These are phyloP conservation scores for Otolemur garnettii DNA, from an alignment of 2,113 vertebrate species.

Conservation along the genomic window DNA sequence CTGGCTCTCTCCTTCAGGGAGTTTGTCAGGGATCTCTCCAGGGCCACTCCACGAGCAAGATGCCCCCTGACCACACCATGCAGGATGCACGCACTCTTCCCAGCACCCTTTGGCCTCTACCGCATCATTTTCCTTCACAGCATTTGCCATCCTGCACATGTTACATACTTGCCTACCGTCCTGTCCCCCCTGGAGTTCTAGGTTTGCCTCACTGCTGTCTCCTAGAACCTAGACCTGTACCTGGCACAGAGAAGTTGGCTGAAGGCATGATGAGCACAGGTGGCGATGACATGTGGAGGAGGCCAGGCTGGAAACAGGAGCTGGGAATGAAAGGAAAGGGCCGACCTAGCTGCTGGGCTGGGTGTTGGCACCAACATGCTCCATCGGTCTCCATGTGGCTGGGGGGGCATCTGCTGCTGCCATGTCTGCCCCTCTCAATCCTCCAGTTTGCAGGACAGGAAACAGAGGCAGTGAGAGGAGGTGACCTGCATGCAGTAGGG, in stretches of 20 bases:
- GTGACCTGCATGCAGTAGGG: accelerated
- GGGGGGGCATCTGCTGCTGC: accelerated
- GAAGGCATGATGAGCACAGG: accelerated
- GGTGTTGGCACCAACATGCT: accelerated
- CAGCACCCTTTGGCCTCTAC: too few relatives aligned
- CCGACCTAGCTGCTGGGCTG: too few relatives aligned
- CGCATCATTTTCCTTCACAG: neutral
- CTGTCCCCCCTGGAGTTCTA: neutral
- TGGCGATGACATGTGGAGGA: neutral
- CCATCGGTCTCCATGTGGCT: neutral
- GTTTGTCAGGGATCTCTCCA: neutral
- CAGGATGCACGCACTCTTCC: neutral
- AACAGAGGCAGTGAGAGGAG: neutral
- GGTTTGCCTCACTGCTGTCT: neutral
- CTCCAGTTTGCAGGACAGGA: neutral
- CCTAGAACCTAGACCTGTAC: neutral
- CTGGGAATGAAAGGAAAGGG: neutral
- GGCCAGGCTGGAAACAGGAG: neutral
- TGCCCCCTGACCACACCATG: neutral
- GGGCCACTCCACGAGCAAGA: neutral
- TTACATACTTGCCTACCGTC: neutral
- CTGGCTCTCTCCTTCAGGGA: neutral
- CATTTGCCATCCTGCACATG: neutral
- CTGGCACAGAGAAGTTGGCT: neutral
- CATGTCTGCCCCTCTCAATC: neutral